Percentiles rank a stretch among this genome's conserved stretches.
These are phyloP conservation scores for Epinephelus malabaricus DNA, from an alignment of 2,797 vertebrate species.

Conservation along the genomic window DNA sequence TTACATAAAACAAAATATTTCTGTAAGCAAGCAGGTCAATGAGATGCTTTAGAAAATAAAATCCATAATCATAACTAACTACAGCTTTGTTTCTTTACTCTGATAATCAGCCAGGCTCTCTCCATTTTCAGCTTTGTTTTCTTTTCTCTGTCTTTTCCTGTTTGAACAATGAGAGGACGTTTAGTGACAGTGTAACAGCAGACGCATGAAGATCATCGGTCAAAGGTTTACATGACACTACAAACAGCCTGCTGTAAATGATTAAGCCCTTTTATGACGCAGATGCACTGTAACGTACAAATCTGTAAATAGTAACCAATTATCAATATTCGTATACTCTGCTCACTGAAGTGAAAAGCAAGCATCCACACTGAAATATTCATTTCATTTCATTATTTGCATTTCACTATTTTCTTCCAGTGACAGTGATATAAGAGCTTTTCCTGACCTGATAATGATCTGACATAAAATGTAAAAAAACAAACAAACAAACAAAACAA, in stretches of 20 bases:
- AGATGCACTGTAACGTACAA: background rate
- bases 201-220: background rate
- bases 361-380: background rate
- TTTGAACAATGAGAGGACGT: slow-evolving; percentile 18
- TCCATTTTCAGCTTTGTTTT: slow-evolving; percentile 24
- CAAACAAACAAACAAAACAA: too few species aligned
- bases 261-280: background rate
- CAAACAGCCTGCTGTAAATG: background rate
- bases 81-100: slow-evolving; percentile 61
- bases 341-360: background rate
- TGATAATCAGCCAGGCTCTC: background rate
- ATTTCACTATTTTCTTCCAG: background rate
- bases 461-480: background rate
- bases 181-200: slow-evolving; percentile 8
- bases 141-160: slow-evolving; percentile 49
- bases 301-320: background rate
- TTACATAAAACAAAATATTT: background rate
- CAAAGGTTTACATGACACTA: background rate
- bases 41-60: background rate
- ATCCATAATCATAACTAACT: background rate
- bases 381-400: background rate
- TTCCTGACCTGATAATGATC: background rate
- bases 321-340: background rate
- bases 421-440: background rate
- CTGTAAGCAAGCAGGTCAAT: background rate